phyloP scores from a whole-genome alignment of 1,140 invertebrate genomes.

The Ditylenchus dipsaci region DNA sequence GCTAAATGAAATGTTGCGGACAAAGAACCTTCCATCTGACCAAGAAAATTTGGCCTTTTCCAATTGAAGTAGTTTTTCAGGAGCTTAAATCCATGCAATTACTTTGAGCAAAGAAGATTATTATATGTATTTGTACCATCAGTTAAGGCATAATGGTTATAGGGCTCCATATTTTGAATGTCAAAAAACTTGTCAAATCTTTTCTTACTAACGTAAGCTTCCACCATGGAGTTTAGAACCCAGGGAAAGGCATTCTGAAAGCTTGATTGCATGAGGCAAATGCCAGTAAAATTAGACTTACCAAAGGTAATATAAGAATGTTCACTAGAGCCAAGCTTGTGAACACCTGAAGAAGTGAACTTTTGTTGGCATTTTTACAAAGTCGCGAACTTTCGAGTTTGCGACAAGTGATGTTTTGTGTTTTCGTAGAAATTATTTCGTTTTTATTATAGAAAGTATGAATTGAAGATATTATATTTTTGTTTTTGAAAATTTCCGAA shows the following conservation, averaged over 20 bases:
- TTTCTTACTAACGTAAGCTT: constrained; percentile 69
- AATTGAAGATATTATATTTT: no score
- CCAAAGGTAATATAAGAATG: constrained; percentile 85
- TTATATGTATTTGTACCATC: constrained; percentile 11
- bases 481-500: no score
- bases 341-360: constrained; percentile 70
- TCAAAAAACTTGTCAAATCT: constrained; percentile 60
- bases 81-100: not conserved
- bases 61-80: constrained; percentile 24
- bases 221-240: constrained; percentile 91
- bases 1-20: constrained; percentile 19
- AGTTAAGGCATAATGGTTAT: constrained; percentile 33
- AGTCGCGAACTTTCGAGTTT: no score
- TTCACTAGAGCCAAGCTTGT: constrained; percentile 88
- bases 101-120: not conserved
- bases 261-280: not conserved
- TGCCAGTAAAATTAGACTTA: not conserved
- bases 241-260: constrained; percentile 84
- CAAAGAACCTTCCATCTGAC: constrained; percentile 11
- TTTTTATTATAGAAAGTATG: no score
- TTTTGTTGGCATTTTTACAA: no score
- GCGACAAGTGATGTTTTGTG: no score
- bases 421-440: no score
- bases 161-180: constrained; percentile 41
- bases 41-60: constrained; percentile 34